Base-by-base conservation (phyloP, 23 tunicate species). In the Halocynthia aurantium region DNA sequence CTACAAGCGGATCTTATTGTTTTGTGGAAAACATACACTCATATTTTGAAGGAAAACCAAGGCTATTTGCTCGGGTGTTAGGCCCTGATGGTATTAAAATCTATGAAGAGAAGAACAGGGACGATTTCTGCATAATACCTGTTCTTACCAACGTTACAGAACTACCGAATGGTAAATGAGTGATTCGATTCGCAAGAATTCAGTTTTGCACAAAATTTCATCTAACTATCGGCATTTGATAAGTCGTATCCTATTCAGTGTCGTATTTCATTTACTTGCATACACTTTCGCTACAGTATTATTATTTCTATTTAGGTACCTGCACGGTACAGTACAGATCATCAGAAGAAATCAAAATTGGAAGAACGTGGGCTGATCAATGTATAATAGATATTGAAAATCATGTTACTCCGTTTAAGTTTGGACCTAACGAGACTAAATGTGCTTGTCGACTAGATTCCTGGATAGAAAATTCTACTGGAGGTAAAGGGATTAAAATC, bases 1-100 rank as follows among this genome's bases (percentile, higher is more conserved):
- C 95, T 10, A 72, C 71, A 7, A 80, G 83, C 70, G 95, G 95
- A 50, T 31, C 81, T 15, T 61, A 83, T 55, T 88, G 95, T 55
- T 67, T 61, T 58, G 77, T 86, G 8, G 73, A 78, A 10, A 56
- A 22, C 9, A 60, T 85, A 0, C 31, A 63, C 8, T 13, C 51
- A 0, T 13, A 51, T 9, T 8, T 60, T 15, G 56, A 70, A 6
- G n/a, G 52, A 53, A 50, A 5, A 2, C 8, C 65, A 22, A 20
- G 49, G 7, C 6, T 49, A 15, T 53, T 76, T 0, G 92, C 82
- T 6, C 77, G 57, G 51, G 82, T 81, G 18, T 75, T 75, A 8
- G n/a, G 71, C 52, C 72, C 65, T 7, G 19, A 31, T 19, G 80
- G 85, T 52, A 40, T 56, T 61, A 62, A 69, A 52, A 62, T 11